Percentiles rank a stretch among this genome's conserved stretches.
These are phyloP conservation scores for Amphiura filiformis DNA, from an alignment of 35 echinoderm and acorn worm species.

Conservation along the genomic window DNA sequence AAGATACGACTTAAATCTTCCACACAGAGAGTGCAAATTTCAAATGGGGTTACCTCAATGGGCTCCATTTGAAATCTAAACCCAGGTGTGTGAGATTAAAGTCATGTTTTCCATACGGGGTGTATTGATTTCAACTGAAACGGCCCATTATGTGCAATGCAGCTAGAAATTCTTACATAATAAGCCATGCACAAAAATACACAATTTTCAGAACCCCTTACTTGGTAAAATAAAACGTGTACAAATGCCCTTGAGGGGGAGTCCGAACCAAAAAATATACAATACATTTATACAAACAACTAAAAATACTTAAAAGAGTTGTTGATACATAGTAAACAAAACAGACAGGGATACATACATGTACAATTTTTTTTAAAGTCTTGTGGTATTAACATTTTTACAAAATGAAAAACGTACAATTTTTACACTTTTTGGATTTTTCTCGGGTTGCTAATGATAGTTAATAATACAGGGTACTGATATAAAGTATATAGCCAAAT, in stretches of 20 bases:
- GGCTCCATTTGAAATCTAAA: too few species aligned
- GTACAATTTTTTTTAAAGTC: not conserved
- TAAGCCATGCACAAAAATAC: not conserved
- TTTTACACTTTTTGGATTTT: not conserved
- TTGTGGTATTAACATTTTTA: not conserved
- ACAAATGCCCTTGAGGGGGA: not conserved
- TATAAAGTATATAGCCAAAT: too few species aligned
- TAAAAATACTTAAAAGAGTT: not conserved
- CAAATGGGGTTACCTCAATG: too few species aligned
- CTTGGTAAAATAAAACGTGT: not conserved
- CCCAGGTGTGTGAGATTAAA: too few species aligned
- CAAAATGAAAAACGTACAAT: not conserved
- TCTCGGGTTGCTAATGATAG: not conserved
- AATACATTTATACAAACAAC: not conserved
- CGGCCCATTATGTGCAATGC: too few species aligned
- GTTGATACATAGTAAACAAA: not conserved
- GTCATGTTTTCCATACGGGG: too few species aligned
- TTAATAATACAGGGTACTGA: too few species aligned
- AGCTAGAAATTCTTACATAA: too few species aligned
- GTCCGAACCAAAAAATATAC: not conserved
- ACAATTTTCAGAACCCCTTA: not conserved
- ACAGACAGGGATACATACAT: not conserved
- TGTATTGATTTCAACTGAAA: too few species aligned
- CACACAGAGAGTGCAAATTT: too few species aligned
- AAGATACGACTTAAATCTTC: too few species aligned